A percentile compares a stretch with the other conserved stretches of the same genome.
These are phyloP conservation scores for Reinhardtius hippoglossoides DNA, from an alignment of 2,113 vertebrate species.

Conservation along the genomic window DNA sequence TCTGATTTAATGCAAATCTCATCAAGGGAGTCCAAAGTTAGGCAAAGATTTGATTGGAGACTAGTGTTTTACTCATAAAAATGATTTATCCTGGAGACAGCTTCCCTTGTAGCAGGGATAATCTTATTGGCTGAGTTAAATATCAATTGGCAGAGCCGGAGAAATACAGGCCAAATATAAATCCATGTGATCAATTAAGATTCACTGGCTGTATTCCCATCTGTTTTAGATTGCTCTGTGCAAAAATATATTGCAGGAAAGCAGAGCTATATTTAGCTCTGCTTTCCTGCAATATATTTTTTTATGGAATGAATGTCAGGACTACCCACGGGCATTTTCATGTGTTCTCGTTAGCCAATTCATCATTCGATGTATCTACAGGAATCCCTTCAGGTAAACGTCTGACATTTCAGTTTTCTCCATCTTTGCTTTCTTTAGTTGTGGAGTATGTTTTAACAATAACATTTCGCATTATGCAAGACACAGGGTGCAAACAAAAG, in stretches of 20 bases:
- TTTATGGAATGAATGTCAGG: constrained; percentile 5
- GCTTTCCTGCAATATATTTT: constrained; percentile 10
- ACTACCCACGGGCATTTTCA: constrained; percentile 4
- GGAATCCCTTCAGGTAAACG: neutral
- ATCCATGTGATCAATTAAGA: constrained; percentile 34
- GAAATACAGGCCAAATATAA: constrained; percentile 19
- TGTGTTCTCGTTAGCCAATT: constrained; percentile 2
- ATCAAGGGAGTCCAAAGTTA: constrained; percentile 16
- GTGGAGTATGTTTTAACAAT: neutral
- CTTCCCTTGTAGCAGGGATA: constrained; percentile 7
- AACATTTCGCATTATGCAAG: neutral
- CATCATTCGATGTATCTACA: constrained; percentile 1
- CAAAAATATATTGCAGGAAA: too few species aligned
- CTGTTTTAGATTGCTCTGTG: constrained; percentile 2
- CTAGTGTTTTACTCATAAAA: constrained; percentile 16
- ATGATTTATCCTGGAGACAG: neutral
- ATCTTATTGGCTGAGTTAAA: constrained; percentile 34
- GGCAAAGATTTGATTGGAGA: constrained; percentile 37
- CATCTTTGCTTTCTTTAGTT: neutral
- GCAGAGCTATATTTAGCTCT: constrained; percentile 7
- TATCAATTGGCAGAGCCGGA: constrained; percentile 14
- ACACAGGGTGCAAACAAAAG: too few species aligned
- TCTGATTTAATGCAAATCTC: constrained; percentile 27
- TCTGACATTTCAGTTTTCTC: neutral
- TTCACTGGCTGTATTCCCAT: constrained; percentile 26